These are phyloP conservation scores for Lithobates pipiens DNA, from an alignment of 2,797 vertebrate species.

Conservation along the genomic window DNA sequence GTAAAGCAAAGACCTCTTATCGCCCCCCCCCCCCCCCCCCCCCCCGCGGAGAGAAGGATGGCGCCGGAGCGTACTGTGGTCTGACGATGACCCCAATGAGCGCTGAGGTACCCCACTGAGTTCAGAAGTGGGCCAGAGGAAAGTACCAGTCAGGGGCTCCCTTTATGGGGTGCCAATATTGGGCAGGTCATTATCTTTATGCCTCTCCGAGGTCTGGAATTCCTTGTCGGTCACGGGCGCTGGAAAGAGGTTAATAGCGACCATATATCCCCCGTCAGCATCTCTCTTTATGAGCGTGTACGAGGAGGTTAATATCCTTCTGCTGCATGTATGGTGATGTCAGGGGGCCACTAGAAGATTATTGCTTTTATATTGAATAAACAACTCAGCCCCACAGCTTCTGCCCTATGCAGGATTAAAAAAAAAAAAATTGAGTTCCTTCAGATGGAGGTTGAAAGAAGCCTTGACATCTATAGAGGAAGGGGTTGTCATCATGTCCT, in stretches of 20 bases:
- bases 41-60: neutral
- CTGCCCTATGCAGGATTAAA: no score
- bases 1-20: neutral
- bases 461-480: no score
- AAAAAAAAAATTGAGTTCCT: neutral
- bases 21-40: no score
- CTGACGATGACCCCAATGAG: neutral
- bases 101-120: neutral
- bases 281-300: neutral
- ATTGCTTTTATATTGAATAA: conserved; percentile 14
- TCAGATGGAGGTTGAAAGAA: no score
- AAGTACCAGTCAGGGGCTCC: neutral
- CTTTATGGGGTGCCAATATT: conserved; percentile 9
- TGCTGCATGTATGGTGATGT: neutral
- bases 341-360: conserved; percentile 16
- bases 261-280: neutral
- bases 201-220: neutral
- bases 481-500: no score
- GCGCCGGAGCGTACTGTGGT: neutral
- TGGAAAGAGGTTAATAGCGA: conserved; percentile 15
- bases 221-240: neutral
- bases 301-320: neutral
- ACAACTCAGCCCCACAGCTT: neutral
- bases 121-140: neutral
- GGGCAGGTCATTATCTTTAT: conserved; percentile 18